phyloP scores from a whole-genome alignment of 2,888 invertebrate genomes.

The Myopa tessellatipennis region DNA sequence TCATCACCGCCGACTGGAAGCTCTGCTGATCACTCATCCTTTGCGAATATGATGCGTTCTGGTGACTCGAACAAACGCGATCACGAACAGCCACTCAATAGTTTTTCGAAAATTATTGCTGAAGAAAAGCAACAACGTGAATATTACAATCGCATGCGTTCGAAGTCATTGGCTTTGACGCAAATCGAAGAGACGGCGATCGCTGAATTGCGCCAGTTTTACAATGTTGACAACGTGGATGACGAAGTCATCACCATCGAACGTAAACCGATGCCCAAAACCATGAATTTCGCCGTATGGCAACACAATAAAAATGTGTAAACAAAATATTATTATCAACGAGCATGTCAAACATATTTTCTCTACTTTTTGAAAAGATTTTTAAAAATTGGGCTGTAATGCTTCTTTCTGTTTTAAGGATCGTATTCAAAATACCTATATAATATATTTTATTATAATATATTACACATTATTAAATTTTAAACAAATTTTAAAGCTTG shows the following conservation, averaged over 20 bases:
- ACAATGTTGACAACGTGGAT: constrained; percentile 76
- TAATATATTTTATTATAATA: not conserved
- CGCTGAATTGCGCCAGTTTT: constrained; percentile 79
- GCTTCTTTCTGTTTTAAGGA: not conserved
- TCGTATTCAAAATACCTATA: not conserved
- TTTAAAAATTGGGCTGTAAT: not conserved
- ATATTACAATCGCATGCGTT: constrained; percentile 77
- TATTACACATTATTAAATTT: not conserved
- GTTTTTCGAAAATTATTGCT: constrained; percentile 74
- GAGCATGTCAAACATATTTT: too few species aligned
- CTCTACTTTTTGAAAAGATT: too few species aligned
- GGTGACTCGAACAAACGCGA: constrained; percentile 37
- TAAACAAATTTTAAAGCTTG: not conserved
- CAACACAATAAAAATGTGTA: constrained; percentile 51
- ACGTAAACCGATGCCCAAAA: constrained; percentile 55
- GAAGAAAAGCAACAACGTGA: constrained; percentile 81
- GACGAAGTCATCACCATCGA: constrained; percentile 80
- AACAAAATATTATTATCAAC: too few species aligned
- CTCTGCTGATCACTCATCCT: constrained; percentile 57
- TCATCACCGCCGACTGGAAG: constrained; percentile 54
- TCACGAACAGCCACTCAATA: constrained; percentile 46
- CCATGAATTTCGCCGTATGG: constrained; percentile 65
- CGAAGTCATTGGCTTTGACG: constrained; percentile 79
- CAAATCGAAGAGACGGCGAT: constrained; percentile 92
- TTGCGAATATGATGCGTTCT: constrained; percentile 62